Evolutionary conservation across 2,113 vertebrate genomes (phyloP), one percentile per base, ranked within the genome.

Genomic region (Setophaga petechia): DNA sequence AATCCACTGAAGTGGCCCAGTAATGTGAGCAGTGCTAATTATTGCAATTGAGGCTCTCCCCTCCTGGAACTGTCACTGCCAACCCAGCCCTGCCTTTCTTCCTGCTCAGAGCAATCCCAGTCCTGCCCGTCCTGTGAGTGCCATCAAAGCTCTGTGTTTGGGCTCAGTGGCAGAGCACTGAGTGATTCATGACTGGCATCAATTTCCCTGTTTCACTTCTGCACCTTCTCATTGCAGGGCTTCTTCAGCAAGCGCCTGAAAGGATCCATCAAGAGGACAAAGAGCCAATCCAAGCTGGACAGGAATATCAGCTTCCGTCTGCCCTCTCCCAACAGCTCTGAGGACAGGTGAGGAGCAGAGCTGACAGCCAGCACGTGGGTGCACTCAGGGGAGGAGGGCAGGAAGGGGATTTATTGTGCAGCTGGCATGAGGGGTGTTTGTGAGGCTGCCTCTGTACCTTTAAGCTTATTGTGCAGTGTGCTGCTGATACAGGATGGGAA

Each of bases 191-290:
- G 27, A 6, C 68, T 22, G 52, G 18, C 69, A 41, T 30, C n/a
- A 16, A 3, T 66, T 75, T 46, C 84, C 28, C 35, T 43, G 6
- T 51, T 89, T 96, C 86, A 92, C 73, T 88, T 59, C 30, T 96
- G 78, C 97, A 72, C 33, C 54, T 96, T 97, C 96, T 95, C 39
- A 19, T 96, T 97, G 58, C 89, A 99, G 99, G 99, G 99, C 15
- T 99, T 99, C 96, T 99, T 99, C 98, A 99, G 99, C 89, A 99
- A 99, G 95, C 99, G 99, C 62, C 98, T 99, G 69, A 99, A 99
- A 97, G 99, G 99, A 25, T 99, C 99, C 91, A 99, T 99, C 97
- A 99, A 99, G 97, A 98, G 99, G 94, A 99, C 99, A 12, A 99
- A 99, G 98, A 99, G 99, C 93, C 99, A 99, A 47, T 99, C 98